Evolutionary conservation across 2,113 vertebrate species (phyloP).

Genomic region (Ictalurus furcatus): DNA sequence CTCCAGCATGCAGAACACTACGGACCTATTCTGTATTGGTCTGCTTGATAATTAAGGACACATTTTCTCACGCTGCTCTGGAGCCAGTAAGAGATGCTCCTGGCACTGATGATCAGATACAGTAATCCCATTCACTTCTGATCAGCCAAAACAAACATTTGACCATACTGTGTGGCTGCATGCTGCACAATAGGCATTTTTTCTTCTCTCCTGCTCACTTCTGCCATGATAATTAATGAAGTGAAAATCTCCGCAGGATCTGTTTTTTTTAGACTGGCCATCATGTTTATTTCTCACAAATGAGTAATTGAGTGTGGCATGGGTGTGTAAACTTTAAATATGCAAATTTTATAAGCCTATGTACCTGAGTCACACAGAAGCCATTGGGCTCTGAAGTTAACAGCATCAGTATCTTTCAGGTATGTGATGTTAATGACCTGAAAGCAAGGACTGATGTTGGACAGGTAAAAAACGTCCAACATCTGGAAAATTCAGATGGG

Average conservation of each 20-base stretch:
- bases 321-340: neutral
- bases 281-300: constrained; percentile 38
- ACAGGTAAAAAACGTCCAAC: constrained; percentile 24
- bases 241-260: neutral
- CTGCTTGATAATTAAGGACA: constrained; percentile 40
- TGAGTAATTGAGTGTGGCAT: constrained; percentile 3
- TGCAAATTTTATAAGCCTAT: neutral
- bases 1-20: neutral
- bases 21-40: constrained; percentile 12
- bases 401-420: constrained; percentile 24
- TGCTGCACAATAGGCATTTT: constrained; percentile 30
- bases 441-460: constrained; percentile 19
- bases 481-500: constrained; percentile 32
- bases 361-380: constrained; percentile 9
- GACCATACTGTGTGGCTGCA: constrained; percentile 18
- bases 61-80: constrained; percentile 26
- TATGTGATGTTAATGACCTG: constrained; percentile 15
- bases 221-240: constrained; percentile 35
- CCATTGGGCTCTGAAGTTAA: neutral
- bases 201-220: constrained; percentile 20
- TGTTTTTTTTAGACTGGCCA: constrained; percentile 22
- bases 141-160: constrained; percentile 43
- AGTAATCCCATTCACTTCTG: constrained; percentile 8
- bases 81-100: constrained; percentile 44
- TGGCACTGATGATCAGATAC: constrained; percentile 45